Evolutionary conservation across 2,113 vertebrate genomes (phyloP).

Genomic region (Tonatia bakeri): DNA sequence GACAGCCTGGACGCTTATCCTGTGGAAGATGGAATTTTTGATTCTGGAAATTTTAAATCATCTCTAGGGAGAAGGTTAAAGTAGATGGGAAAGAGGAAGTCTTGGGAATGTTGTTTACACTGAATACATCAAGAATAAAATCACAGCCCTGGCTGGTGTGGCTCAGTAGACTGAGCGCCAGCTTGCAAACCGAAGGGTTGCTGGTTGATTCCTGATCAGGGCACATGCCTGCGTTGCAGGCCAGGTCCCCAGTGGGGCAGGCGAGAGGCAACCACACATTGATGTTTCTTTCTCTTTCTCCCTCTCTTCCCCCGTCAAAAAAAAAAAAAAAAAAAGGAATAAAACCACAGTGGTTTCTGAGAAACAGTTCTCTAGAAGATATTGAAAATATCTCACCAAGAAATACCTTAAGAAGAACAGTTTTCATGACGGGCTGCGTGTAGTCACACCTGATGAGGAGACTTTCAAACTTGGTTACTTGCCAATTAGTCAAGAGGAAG

Average conservation of each 20-base stretch:
- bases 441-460: conserved; percentile 93
- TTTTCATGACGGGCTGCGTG: conserved; percentile 94
- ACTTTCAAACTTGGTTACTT: conserved; percentile 96
- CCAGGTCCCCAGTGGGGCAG: too few relatives aligned
- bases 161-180: too few relatives aligned
- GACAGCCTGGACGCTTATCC: background rate
- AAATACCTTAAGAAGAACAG: conserved; percentile 99
- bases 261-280: too few relatives aligned
- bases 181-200: too few relatives aligned
- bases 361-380: conserved; percentile 78
- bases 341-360: background rate
- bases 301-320: too few relatives aligned
- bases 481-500: conserved; percentile 92
- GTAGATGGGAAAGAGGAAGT: background rate
- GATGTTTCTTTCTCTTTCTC: too few relatives aligned
- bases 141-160: background rate
- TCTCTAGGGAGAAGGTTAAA: background rate
- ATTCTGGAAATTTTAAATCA: background rate
- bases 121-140: background rate
- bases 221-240: too few relatives aligned
- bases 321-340: background rate
- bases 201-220: too few relatives aligned
- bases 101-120: background rate
- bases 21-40: background rate
- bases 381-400: conserved; percentile 97